Conservation (phyloP, 1,140 invertebrate species). For the Carposina sasakii region DNA sequence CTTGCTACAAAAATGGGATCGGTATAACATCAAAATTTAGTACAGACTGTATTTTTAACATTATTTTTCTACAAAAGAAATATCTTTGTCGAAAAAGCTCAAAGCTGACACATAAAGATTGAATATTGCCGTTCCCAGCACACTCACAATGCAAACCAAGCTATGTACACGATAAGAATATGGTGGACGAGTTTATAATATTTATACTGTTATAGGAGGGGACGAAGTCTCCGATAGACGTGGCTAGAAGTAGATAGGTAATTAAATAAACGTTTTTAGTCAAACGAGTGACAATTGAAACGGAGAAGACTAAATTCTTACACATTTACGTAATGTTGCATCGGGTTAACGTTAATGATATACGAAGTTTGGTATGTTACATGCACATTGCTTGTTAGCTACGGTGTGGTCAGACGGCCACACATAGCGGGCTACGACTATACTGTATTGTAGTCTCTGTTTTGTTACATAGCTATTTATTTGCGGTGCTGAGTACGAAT, state of each 20-base stretch:
- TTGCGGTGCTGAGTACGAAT: constrained; percentile 26
- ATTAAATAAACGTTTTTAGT: constrained; percentile 59
- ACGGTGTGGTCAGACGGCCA: constrained; percentile 2
- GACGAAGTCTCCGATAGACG: constrained; percentile 64
- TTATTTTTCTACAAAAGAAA: too few species aligned
- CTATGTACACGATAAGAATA: constrained; percentile 16
- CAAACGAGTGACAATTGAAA: constrained; percentile 66
- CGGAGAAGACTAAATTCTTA: constrained; percentile 71
- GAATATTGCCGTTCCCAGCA: constrained; percentile 16
- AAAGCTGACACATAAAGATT: too few species aligned
- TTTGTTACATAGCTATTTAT: constrained; percentile 21
- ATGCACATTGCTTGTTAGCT: constrained; percentile 27
- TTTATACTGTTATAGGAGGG: constrained; percentile 63
- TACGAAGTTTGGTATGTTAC: constrained; percentile 54
- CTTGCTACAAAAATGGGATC: constrained; percentile 17
- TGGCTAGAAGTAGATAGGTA: constrained; percentile 69
- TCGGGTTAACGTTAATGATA: constrained; percentile 61
- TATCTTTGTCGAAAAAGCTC: too few species aligned
- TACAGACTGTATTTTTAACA: too few species aligned
- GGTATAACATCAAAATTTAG: too few species aligned
- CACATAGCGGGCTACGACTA: constrained; percentile 13
- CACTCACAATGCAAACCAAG: background rate
- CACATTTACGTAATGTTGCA: constrained; percentile 67
- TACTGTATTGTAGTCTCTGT: constrained; percentile 42
- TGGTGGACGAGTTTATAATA: constrained; percentile 55